Base-by-base conservation (phyloP, 2,888 invertebrate species). In the Blomia tropicalis region DNA sequence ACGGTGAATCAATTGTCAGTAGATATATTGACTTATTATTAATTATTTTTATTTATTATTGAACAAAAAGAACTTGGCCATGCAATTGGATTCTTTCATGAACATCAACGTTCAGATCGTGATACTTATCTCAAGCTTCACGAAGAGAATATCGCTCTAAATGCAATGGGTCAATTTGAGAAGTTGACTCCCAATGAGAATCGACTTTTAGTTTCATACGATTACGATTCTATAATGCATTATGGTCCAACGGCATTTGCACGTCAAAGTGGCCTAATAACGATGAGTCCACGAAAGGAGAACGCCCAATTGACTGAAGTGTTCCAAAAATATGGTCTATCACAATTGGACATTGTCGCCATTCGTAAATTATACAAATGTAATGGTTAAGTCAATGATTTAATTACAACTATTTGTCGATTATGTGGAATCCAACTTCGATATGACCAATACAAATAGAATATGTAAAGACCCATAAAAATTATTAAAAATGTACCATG, bases 221-320 rank as follows among this genome's bases (percentile, higher is more conserved):
- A 66, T 43, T 68, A 65, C 64, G 60, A 64, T 31, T 67, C 67
- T 17, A 62, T 68, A 5, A 68, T 68, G 68, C 61, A 67, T 56
- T 68, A 68, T 60, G 68, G 68, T 1, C 63, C 65, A 41, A 63
- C 62, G 1, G 63, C 67, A 22, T 68, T 68, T 59, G 64, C 65
- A 22, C 64, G 59, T 23, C 65, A 65, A 30, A 60, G 60, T 0
- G 22, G 62, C 1, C 63, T 64, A 14, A 36, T 32, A 1, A 66
- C 66, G 23, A 67, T 67, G 67, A 54, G 36, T 1, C 63, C 66
- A 23, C 62, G 25, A 27, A 65, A 62, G 54, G 56, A 22, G 4
- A 63, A 64, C 0, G 58, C 36, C 4, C n/a, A 31, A 14, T 61
- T 68, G 29, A 44, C 59, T 25, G 68, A 68, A 41, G 62, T 65